A percentile compares a stretch with the other conserved stretches of the same genome.
Evolutionary conservation across 1,140 invertebrate genomes (phyloP).

Genomic region (Anastatus disparis): DNA sequence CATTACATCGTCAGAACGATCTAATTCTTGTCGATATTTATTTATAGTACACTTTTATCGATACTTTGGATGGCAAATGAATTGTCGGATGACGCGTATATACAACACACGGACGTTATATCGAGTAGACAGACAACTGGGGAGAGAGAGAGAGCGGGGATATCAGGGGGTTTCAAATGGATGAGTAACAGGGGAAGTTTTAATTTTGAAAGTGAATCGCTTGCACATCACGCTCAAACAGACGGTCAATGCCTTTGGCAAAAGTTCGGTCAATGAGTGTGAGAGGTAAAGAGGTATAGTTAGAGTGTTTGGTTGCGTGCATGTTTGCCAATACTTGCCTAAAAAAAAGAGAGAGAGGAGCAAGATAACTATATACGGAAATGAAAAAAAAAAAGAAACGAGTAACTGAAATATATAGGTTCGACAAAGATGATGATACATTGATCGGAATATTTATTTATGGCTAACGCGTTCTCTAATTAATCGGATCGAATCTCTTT

Average conservation of each 20-base stretch:
- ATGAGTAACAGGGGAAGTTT: constrained; percentile 35
- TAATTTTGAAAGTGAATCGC: constrained; percentile 40
- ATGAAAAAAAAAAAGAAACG: neutral
- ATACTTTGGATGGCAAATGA: no score
- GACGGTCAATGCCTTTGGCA: constrained; percentile 2
- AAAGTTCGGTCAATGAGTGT: no score
- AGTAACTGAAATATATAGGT: neutral
- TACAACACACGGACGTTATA: no score
- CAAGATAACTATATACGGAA: no score
- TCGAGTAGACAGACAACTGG: no score
- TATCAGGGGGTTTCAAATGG: neutral
- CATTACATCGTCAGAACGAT: no score
- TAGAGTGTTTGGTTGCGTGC: neutral
- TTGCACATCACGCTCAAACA: no score
- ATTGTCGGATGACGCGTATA: neutral
- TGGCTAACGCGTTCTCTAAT: constrained; percentile 3
- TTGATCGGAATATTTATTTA: constrained; percentile 9
- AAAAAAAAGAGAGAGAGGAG: neutral
- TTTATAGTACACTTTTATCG: no score
- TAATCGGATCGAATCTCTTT: constrained; percentile 1
- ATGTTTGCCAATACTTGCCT: neutral
- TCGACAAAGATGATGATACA: neutral
- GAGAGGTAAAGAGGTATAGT: neutral
- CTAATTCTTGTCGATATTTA: no score
- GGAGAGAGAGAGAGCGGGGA: no score